phyloP scores from a whole-genome alignment of 2,113 vertebrate genomes.

The Paramormyrops kingsleyae region DNA sequence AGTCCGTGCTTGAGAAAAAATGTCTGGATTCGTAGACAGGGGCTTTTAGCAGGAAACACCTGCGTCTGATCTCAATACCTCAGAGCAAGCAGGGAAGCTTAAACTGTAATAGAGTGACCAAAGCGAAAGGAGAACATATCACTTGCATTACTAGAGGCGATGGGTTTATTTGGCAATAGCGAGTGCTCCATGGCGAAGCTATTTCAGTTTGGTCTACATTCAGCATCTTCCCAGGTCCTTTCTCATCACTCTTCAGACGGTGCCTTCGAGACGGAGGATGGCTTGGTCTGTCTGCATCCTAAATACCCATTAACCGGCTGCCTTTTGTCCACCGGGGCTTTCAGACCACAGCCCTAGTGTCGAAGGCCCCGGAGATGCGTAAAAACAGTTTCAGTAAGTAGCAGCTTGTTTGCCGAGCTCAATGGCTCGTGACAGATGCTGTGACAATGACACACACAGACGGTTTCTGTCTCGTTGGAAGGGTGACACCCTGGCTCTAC shows the following conservation, averaged over 20 bases:
- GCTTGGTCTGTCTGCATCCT: slow-evolving; percentile 16
- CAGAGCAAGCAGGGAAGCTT: not conserved
- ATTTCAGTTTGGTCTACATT: slow-evolving; percentile 13
- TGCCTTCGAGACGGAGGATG: not conserved
- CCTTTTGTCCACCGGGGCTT: not conserved
- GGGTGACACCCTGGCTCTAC: not conserved
- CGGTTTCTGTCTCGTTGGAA: slow-evolving; percentile 9
- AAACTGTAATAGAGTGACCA: not conserved
- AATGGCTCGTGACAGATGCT: slow-evolving; percentile 22
- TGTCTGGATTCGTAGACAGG: not conserved
- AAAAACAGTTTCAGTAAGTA: not conserved
- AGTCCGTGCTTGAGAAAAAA: not conserved
- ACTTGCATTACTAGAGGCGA: not conserved
- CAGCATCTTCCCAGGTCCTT: not conserved
- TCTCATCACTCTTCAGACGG: not conserved
- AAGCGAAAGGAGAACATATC: not conserved
- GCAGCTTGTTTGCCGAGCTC: slow-evolving; percentile 12
- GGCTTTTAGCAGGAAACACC: not conserved
- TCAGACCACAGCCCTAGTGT: not conserved
- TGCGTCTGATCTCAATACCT: not conserved
- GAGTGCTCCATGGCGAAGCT: not conserved
- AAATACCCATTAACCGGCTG: slow-evolving; percentile 7
- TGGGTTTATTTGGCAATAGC: not conserved
- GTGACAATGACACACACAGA: slow-evolving; percentile 16
- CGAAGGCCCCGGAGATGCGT: not conserved